Conservation (phyloP, 2,888 invertebrate species). For the Koerneria pararmatus region DNA sequence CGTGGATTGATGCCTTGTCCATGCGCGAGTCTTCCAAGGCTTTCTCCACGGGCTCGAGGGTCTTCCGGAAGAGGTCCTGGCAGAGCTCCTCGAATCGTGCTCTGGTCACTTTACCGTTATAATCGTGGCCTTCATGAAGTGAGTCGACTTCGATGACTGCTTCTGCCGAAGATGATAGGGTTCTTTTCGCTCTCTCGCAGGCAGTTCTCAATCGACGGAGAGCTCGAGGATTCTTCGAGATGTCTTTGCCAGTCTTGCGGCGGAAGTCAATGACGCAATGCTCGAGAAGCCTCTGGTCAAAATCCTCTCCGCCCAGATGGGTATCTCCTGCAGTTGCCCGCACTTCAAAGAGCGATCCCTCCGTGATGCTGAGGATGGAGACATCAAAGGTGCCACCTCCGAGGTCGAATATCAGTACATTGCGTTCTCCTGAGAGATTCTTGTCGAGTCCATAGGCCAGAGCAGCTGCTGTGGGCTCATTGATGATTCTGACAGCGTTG, state of each 20-base stretch:
- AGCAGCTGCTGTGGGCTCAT: slow-evolving; percentile 69
- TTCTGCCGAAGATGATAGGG: slow-evolving; percentile 66
- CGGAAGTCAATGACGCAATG: slow-evolving; percentile 61
- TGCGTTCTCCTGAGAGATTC: slow-evolving; percentile 43
- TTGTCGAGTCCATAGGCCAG: slow-evolving; percentile 73
- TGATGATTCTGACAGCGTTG: slow-evolving; percentile 63
- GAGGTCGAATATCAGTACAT: slow-evolving; percentile 57
- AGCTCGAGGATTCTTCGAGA: slow-evolving; percentile 79
- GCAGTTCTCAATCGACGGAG: slow-evolving; percentile 83
- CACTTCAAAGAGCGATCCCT: slow-evolving; percentile 67
- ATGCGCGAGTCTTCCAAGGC: slow-evolving; percentile 89
- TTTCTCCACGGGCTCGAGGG: slow-evolving; percentile 93
- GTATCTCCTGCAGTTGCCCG: slow-evolving; percentile 40
- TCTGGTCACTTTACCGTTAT: slow-evolving; percentile 88
- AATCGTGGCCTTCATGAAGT: slow-evolving; percentile 87
- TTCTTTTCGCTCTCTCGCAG: slow-evolving; percentile 71
- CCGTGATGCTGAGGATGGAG: slow-evolving; percentile 93
- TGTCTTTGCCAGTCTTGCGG: slow-evolving; percentile 75
- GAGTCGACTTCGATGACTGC: slow-evolving; percentile 80
- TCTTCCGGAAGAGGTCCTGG: slow-evolving; percentile 88
- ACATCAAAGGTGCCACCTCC: slow-evolving; percentile 84
- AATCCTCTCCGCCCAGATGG: slow-evolving; percentile 56
- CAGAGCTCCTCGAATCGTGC: slow-evolving; percentile 94
- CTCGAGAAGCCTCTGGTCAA: slow-evolving; percentile 66
- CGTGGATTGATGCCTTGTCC: slow-evolving; percentile 73